These are phyloP conservation scores for Mythimna ferrago DNA, from an alignment of 2,888 invertebrate genomes.

Conservation along the genomic window DNA sequence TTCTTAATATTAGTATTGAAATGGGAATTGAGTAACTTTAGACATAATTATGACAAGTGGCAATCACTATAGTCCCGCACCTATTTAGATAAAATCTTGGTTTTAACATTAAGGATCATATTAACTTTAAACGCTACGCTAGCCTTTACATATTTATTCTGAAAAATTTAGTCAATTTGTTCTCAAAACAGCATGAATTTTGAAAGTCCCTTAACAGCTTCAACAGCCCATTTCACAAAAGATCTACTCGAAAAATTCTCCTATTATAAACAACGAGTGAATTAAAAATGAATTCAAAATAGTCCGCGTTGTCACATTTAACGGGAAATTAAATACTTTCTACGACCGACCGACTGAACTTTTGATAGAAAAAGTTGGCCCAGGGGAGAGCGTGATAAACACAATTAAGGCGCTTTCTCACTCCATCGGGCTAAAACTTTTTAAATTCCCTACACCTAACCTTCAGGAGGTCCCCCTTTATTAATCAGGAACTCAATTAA, in stretches of 20 bases:
- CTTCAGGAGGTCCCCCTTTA: constrained; percentile 72
- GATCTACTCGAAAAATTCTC: constrained; percentile 48
- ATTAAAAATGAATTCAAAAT: constrained; percentile 80
- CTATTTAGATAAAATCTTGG: no score
- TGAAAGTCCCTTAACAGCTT: constrained; percentile 25
- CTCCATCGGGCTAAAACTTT: constrained; percentile 80
- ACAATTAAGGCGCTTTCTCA: constrained; percentile 81
- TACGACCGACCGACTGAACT: constrained; percentile 80
- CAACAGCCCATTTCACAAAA: constrained; percentile 37
- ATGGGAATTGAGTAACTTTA: no score
- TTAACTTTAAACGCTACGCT: neutral
- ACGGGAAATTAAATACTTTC: constrained; percentile 86
- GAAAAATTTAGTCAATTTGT: neutral
- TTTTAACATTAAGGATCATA: no score
- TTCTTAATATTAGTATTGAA: no score
- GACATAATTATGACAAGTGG: no score
- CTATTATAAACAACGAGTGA: constrained; percentile 46
- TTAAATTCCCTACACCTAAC: constrained; percentile 72
- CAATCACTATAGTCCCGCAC: no score
- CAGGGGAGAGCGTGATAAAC: constrained; percentile 79
- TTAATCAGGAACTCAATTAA: constrained; percentile 79
- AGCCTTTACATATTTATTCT: neutral
- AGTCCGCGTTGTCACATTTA: constrained; percentile 81
- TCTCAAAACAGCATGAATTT: constrained; percentile 21
- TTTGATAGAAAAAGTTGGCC: constrained; percentile 88